A percentile compares a stretch with the other conserved stretches of the same genome.
Evolutionary conservation across 2,888 invertebrate genomes (phyloP).

Genomic region (Isotomurus palustris): DNA sequence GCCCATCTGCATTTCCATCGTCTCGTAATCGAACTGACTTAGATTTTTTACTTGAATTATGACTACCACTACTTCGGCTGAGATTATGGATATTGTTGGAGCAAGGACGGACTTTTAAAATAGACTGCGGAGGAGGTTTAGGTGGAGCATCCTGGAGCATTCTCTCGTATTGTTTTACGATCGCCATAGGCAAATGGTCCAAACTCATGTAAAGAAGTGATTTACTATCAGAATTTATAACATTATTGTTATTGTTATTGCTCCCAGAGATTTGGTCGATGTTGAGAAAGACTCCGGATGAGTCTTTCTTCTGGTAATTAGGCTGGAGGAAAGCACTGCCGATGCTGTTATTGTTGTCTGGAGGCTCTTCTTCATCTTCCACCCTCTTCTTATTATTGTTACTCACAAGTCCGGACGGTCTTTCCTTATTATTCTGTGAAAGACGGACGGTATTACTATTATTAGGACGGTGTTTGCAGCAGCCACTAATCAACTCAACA

Average conservation of each 20-base stretch:
- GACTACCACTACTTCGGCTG: too few relatives aligned
- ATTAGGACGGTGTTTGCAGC: conserved; percentile 13
- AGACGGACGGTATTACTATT: too few relatives aligned
- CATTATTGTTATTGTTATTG: conserved; percentile 17
- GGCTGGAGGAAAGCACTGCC: not conserved
- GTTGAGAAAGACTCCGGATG: not conserved
- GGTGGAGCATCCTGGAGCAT: conserved; percentile 39
- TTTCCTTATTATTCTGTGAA: conserved; percentile 5
- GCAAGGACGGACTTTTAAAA: conserved; percentile 4
- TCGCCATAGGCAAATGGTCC: conserved; percentile 44
- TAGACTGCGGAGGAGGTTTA: conserved; percentile 5
- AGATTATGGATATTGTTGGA: too few relatives aligned
- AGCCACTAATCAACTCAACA: conserved; percentile 17
- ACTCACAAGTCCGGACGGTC: conserved; percentile 5
- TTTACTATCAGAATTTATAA: conserved; percentile 40
- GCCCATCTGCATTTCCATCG: too few relatives aligned
- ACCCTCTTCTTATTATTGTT: not conserved
- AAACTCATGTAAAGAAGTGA: conserved; percentile 45
- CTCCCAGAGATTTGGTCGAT: conserved; percentile 1
- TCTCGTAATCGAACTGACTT: too few relatives aligned
- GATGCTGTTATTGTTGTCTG: conserved; percentile 11
- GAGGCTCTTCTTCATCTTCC: not conserved
- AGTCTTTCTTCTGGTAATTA: conserved; percentile 4
- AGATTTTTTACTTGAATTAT: too few relatives aligned
- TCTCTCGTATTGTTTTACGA: conserved; percentile 44